A percentile compares a stretch with the other conserved stretches of the same genome.
These are phyloP conservation scores for Cheilosia soror DNA, from an alignment of 2,888 invertebrate genomes.

Conservation along the genomic window DNA sequence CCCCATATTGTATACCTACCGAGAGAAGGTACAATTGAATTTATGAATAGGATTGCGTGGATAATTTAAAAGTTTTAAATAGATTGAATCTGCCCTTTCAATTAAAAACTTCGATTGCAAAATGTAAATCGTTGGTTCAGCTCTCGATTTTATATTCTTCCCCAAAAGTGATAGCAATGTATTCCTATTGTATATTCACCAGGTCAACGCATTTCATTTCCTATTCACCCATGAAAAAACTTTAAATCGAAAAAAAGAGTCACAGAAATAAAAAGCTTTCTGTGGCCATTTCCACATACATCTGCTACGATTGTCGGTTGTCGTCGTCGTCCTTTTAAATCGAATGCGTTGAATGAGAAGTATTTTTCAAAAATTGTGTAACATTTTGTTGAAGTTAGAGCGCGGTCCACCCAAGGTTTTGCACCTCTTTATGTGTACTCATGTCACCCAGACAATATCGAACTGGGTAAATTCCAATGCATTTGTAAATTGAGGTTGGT, in stretches of 20 bases:
- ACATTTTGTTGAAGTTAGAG: not conserved
- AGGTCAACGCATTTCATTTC: not conserved
- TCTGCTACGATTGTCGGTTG: not conserved
- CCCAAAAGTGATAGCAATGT: not conserved
- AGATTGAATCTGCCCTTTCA: no score
- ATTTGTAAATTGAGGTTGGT: constrained; percentile 1
- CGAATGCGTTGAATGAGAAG: not conserved
- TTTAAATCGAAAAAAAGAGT: not conserved
- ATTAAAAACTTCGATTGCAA: not conserved
- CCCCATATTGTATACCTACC: no score
- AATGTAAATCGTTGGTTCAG: not conserved
- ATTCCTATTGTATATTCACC: not conserved
- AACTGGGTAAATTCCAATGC: not conserved
- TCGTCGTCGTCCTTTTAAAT: not conserved
- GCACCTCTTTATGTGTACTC: constrained; percentile 1
- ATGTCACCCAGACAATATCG: not conserved
- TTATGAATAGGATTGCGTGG: no score
- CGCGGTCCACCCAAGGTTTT: not conserved
- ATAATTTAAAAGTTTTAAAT: no score
- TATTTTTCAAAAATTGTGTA: not conserved
- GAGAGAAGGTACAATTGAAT: no score
- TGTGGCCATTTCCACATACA: not conserved
- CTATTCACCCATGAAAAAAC: not conserved
- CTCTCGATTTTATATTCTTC: not conserved
- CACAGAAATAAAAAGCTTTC: not conserved